Evolutionary conservation across 2,888 invertebrate species (phyloP).

Genomic region (Leptothorax acervorum): DNA sequence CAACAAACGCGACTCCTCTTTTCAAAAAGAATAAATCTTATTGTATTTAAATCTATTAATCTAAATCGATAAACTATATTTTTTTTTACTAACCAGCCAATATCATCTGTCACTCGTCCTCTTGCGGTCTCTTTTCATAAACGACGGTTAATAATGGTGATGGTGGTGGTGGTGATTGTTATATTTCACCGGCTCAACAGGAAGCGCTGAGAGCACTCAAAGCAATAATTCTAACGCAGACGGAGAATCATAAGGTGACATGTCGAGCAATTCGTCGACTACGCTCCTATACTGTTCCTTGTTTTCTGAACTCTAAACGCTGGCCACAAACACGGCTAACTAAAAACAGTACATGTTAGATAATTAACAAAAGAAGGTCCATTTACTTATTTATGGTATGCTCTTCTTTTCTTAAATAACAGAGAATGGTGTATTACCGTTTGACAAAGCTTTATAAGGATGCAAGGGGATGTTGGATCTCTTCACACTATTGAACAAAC

Average conservation of each 20-base stretch:
- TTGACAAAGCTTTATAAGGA: constrained; percentile 87
- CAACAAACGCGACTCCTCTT: neutral
- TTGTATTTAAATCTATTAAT: neutral
- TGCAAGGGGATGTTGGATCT: constrained; percentile 94
- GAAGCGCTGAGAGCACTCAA: constrained; percentile 94
- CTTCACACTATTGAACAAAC: constrained; percentile 91
- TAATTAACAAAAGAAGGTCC: too few species aligned
- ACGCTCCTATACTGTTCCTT: constrained; percentile 88
- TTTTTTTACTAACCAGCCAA: constrained; percentile 85
- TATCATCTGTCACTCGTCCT: constrained; percentile 88
- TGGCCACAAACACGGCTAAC: too few species aligned
- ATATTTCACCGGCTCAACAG: constrained; percentile 91
- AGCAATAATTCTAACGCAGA: constrained; percentile 89
- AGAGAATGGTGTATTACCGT: constrained; percentile 87
- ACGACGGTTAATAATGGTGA: too few species aligned
- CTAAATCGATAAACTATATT: neutral
- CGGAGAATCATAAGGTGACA: constrained; percentile 88
- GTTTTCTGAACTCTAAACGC: constrained; percentile 19
- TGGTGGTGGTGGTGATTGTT: constrained; percentile 57
- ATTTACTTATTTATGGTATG: too few species aligned
- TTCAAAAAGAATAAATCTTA: neutral
- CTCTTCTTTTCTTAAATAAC: neutral
- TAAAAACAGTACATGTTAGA: too few species aligned
- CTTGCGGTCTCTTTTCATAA: constrained; percentile 89
- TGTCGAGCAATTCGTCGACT: constrained; percentile 91